Conservation (phyloP, 2,113 vertebrate species). For the Rhinogobius similis region DNA sequence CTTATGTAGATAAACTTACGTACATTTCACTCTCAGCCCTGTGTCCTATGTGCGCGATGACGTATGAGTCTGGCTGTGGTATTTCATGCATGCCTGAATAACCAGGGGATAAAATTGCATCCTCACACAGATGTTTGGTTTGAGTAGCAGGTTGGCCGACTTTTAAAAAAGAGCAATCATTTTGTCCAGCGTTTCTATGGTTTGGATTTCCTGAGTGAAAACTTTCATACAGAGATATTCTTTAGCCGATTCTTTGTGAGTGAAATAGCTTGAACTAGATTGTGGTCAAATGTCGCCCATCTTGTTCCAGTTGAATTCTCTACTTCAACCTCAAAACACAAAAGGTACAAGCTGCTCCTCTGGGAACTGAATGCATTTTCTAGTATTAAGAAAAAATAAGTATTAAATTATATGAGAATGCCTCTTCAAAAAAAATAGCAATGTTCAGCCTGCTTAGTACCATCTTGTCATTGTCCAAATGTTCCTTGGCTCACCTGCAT, state of each 20-base stretch:
- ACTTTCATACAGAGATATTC: slow-evolving; percentile 23
- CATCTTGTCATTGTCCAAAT: background rate
- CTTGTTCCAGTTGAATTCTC: slow-evolving; percentile 51
- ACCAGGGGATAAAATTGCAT: background rate
- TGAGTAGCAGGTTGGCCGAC: background rate
- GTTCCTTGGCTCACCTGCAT: background rate
- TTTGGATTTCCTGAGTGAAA: too few species aligned
- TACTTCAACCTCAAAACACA: slow-evolving; percentile 31
- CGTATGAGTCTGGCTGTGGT: too few species aligned
- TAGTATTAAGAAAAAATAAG: background rate
- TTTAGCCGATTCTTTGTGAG: slow-evolving; percentile 47
- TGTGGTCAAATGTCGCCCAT: slow-evolving; percentile 53
- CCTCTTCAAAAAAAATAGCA: background rate
- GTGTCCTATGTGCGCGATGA: too few species aligned
- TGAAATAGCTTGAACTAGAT: slow-evolving; percentile 49
- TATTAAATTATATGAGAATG: background rate
- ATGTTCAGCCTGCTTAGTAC: background rate
- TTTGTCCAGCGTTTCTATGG: slow-evolving; percentile 34
- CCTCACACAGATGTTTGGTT: slow-evolving; percentile 9
- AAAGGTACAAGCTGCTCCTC: slow-evolving; percentile 40
- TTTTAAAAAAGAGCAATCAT: slow-evolving; percentile 1
- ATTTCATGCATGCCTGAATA: background rate
- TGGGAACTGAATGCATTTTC: slow-evolving; percentile 32
- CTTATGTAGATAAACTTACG: too few species aligned
- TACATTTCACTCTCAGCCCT: too few species aligned